Base-by-base conservation (phyloP, 2,797 vertebrate species). In the Pseudotriccus pelzelni region DNA sequence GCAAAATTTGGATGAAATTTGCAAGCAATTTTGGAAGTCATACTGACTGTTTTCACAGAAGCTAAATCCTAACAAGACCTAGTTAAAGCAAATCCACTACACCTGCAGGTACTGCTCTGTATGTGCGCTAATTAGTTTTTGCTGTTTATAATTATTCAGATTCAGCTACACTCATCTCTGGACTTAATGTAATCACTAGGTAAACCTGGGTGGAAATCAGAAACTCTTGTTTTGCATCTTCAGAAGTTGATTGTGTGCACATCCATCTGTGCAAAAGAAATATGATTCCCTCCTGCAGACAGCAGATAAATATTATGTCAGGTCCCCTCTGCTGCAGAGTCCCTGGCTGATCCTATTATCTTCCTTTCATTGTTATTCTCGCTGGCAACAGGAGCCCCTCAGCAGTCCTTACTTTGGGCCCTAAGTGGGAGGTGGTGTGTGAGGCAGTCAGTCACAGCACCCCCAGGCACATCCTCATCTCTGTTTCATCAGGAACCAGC, bases 221-320 rank as follows among this genome's bases (percentile, higher is more conserved):
- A 89, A 92, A 73, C 72, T 52, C 55, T 55, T 91, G 73, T 46
- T 93, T 68, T 93, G 44, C 46, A 28, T 66, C 62, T 68, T 94
- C 81, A 58, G 81, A 58, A 80, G 64, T 2, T 84, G 81, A 84
- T 56, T 59, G 52, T 67, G 53, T 64, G 60, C 30, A 10, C 56
- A 75, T 82, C 75, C 75, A 34, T 92, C 84, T 92, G 81, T 59
- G 64, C 79, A 85, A 80, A 87, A 92, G 87, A 87, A 93, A 90
- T 63, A 76, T 1, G 41, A 92, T 72, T 90, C 77, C 85, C 58
- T 93, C 34, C 46, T 72, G 86, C 84, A 92, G 60, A 70, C 81
- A 70, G 81, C 52, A 92, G 91, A 94, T 94, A 94, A 95, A 90
- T 93, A 94, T 60, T 56, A 74, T 49, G 84, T 93, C 62, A 67